A percentile compares a stretch with the other conserved stretches of the same genome.
Conservation (phyloP, 1,140 invertebrate genomes). For the Rhizoglyphus robini region DNA sequence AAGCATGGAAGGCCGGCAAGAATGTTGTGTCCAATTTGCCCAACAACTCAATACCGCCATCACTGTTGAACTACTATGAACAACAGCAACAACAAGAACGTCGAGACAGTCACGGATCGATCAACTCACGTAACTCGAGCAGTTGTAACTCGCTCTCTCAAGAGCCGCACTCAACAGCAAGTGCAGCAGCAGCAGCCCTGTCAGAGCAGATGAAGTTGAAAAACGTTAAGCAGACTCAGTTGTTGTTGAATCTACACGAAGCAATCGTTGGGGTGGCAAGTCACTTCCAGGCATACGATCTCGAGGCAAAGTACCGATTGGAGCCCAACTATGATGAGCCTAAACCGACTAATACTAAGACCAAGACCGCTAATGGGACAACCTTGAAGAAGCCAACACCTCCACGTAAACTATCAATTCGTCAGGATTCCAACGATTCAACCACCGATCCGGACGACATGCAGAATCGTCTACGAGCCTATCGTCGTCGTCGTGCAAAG, state of each 20-base stretch:
- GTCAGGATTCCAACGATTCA: no score
- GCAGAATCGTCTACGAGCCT: conserved; percentile 39
- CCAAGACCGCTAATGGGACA: not conserved
- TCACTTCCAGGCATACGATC: conserved; percentile 33
- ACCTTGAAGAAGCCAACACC: not conserved
- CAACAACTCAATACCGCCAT: not conserved
- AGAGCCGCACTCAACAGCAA: no score
- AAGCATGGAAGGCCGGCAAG: not conserved
- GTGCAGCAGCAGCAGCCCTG: conserved; percentile 51
- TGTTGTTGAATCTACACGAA: conserved; percentile 88
- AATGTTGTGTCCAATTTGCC: not conserved
- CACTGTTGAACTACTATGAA: not conserved
- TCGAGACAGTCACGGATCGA: not conserved
- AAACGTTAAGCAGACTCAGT: conserved; percentile 91
- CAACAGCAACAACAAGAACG: not conserved
- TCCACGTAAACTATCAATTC: no score
- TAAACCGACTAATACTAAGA: not conserved
- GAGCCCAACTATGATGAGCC: conserved; percentile 12
- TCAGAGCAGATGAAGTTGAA: conserved; percentile 73
- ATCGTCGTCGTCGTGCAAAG: conserved; percentile 66
- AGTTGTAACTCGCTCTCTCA: no score
- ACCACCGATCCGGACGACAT: no score
- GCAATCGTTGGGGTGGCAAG: conserved; percentile 54
- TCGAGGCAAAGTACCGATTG: conserved; percentile 30
- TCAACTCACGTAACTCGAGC: not conserved